Evolutionary conservation across 1,140 invertebrate genomes (phyloP).

Genomic region (Dreissena polymorpha): DNA sequence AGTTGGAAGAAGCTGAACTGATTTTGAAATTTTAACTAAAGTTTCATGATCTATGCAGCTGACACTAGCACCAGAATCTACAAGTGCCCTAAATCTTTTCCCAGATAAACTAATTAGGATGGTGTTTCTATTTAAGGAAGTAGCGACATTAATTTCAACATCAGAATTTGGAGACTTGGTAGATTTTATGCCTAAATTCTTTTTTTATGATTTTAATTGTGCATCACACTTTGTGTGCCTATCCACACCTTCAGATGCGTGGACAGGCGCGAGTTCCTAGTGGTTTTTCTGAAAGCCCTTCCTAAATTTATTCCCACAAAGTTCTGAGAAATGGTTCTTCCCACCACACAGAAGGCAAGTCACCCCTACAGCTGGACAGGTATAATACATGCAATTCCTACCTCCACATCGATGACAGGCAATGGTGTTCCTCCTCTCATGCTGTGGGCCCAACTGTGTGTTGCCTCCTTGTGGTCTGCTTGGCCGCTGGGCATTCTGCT

Average conservation of each 20-base stretch:
- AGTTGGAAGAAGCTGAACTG: not conserved
- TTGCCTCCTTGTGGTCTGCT: too few species aligned
- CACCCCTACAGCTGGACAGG: too few species aligned
- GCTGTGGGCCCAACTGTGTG: too few species aligned
- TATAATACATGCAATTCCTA: too few species aligned
- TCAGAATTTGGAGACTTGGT: not conserved
- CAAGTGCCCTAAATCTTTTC: slow-evolving; percentile 31
- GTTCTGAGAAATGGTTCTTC: not conserved
- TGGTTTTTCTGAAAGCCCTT: slow-evolving; percentile 10
- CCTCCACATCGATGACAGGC: too few species aligned
- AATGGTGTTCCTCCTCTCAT: too few species aligned
- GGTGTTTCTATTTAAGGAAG: slow-evolving; percentile 43
- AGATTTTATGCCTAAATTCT: not conserved
- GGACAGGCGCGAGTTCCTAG: slow-evolving; percentile 56
- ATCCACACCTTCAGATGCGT: slow-evolving; percentile 10
- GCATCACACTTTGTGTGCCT: slow-evolving; percentile 21
- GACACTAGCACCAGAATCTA: slow-evolving; percentile 55
- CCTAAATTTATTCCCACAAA: not conserved
- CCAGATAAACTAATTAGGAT: slow-evolving; percentile 38
- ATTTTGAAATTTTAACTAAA: slow-evolving; percentile 8
- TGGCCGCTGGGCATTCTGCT: too few species aligned
- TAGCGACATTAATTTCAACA: slow-evolving; percentile 29
- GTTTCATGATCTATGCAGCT: not conserved
- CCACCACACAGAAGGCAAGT: too few species aligned
- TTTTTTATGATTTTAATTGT: not conserved